Conservation (phyloP, 2,113 vertebrate species). For the Lethenteron reissneri region DNA sequence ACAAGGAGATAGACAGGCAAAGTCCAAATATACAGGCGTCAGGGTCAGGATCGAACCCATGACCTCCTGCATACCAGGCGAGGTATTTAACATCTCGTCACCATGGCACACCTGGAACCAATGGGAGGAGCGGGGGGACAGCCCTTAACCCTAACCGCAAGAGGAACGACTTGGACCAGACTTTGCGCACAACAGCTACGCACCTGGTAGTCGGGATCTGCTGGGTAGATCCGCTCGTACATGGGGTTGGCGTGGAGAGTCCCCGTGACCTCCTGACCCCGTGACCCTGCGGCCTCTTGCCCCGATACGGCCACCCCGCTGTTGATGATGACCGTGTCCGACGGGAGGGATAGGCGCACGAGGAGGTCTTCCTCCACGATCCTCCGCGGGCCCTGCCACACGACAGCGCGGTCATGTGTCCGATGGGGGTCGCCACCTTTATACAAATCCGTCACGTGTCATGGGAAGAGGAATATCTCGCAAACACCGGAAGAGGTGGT, state of each 20-base stretch:
- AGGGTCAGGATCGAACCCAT: too few species aligned
- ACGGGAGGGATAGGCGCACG: constrained; percentile 52
- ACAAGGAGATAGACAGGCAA: too few species aligned
- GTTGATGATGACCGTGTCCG: constrained; percentile 48
- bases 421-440: too few species aligned
- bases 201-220: constrained; percentile 50
- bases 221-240: constrained; percentile 50
- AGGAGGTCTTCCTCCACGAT: constrained; percentile 64
- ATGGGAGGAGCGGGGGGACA: constrained; percentile 26
- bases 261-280: constrained; percentile 17
- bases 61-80: too few species aligned
- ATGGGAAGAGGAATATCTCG: too few species aligned
- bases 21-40: too few species aligned
- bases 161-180: too few species aligned
- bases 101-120: neutral
- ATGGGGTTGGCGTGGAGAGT: constrained; percentile 35
- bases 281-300: constrained; percentile 8
- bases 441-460: too few species aligned
- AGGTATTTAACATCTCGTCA: constrained; percentile 41
- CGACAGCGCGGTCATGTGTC: too few species aligned
- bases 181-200: constrained; percentile 19
- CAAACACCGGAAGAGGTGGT: too few species aligned
- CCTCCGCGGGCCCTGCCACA: constrained; percentile 37
- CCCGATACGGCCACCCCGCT: constrained; percentile 41
- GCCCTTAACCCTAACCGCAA: too few species aligned